Percentiles rank a stretch among this genome's conserved stretches.
phyloP scores from a whole-genome alignment of 64 coral and sea anemone species.

The Pocillopora damicornis region DNA sequence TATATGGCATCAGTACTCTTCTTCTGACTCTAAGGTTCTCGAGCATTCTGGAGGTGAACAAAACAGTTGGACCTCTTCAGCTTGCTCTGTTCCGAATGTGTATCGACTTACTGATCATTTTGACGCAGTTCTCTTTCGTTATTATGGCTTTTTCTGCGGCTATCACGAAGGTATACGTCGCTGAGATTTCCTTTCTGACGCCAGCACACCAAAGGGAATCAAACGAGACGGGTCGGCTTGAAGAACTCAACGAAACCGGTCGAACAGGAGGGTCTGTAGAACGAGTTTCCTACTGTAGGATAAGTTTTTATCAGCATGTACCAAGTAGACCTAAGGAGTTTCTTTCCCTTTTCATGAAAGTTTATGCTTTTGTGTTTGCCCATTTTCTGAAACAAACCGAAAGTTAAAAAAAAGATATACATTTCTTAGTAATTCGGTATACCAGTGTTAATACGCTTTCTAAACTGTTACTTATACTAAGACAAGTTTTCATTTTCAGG shows the following conservation, averaged over 20 bases:
- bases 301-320: no score
- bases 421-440: no score
- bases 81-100: constrained; percentile 47
- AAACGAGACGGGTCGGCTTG: neutral
- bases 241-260: no score
- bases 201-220: neutral
- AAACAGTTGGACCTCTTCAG: constrained; percentile 41
- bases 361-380: neutral
- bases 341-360: neutral
- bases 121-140: constrained; percentile 41
- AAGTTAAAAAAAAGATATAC: no score
- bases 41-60: constrained; percentile 31
- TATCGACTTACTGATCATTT: constrained; percentile 28
- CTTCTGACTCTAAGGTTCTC: constrained; percentile 26
- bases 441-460: no score
- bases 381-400: no score
- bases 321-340: no score
- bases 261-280: no score
- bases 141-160: constrained; percentile 57
- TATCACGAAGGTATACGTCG: constrained; percentile 41
- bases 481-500: neutral
- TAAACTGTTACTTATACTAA: no score
- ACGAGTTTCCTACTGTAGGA: no score
- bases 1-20: constrained; percentile 32
- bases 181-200: constrained; percentile 25